Base-by-base conservation (phyloP, 2,888 invertebrate genomes). In the Tachystola acroxantha region DNA sequence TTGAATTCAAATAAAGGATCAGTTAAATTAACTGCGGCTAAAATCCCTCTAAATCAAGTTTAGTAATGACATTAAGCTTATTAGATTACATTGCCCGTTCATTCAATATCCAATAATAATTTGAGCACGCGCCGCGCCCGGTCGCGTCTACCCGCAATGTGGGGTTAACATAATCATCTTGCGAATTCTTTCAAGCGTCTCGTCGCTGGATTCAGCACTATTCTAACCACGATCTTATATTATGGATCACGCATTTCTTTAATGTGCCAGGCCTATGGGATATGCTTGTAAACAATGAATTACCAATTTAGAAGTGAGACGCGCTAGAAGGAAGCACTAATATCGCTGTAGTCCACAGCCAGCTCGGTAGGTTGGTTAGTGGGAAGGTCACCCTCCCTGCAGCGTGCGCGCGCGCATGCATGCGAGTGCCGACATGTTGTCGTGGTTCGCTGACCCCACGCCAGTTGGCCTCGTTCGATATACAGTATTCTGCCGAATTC, bases 401-500 rank as follows among this genome's bases (percentile, higher is more conserved):
- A 30, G 34, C 42, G 36, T 42, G 40, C 45, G 50, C 51, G 50
- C 29, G 57, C 53, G 59, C 45, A 58, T 58, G 64, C 61, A 57
- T 58, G 45, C 63, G 54, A 61, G 65, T 60, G 59, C 60, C 50
- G 59, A 62, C 62, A 55, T 62, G 59, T 56, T 60, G 54, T n/a
- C 12, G 32, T 62, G 63, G 80, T 71, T 78, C 75, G 64, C 54
- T 70, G 79, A 76, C 71, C 76, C 61, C 55, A 43, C 50, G 54
- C 50, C 48, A 42, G 50, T 43, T 44, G 57, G 44, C 60, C 63
- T 64, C 60, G 48, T 60, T 61, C 50, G 46, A 39, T 49, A 55
- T 50, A 40, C 36, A 43, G 45, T 47, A 43, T 45, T 56, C 55
- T 54, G 53, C 60, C 60, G 57, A 57, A 64, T 55, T 51, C 46